These are phyloP conservation scores for Samia ricini DNA, from an alignment of 1,140 invertebrate genomes.

Conservation along the genomic window DNA sequence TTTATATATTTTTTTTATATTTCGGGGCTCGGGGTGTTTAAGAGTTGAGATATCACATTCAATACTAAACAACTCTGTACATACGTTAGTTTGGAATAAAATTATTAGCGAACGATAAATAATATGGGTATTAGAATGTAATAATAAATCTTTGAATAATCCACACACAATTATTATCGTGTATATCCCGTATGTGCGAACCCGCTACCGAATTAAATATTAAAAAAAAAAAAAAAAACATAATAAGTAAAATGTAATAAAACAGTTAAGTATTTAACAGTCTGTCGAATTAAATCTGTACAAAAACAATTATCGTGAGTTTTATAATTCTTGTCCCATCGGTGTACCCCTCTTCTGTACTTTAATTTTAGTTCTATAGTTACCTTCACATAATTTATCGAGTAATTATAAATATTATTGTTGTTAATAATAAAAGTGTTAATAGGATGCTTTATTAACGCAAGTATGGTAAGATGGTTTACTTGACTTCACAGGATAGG, in stretches of 20 bases:
- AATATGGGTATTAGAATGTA: constrained; percentile 10
- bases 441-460: too few relatives aligned
- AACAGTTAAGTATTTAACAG: constrained; percentile 69
- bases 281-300: constrained; percentile 76
- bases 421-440: too few relatives aligned
- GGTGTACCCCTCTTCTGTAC: neutral
- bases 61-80: constrained; percentile 56
- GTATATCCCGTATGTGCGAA: constrained; percentile 58
- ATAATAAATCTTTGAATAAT: constrained; percentile 7
- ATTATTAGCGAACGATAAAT: constrained; percentile 38
- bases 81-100: constrained; percentile 55
- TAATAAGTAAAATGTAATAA: constrained; percentile 62
- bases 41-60: neutral
- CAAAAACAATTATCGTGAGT: constrained; percentile 61
- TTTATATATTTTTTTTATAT: too few relatives aligned
- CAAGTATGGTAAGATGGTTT: too few relatives aligned
- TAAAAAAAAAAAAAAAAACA: constrained; percentile 25
- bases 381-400: neutral
- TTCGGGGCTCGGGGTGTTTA: too few relatives aligned
- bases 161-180: constrained; percentile 6
- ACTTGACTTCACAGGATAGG: too few relatives aligned
- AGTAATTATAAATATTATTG: too few relatives aligned
- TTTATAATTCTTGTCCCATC: constrained; percentile 54
- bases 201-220: constrained; percentile 62
- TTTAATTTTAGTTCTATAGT: neutral